Evolutionary conservation across 1,140 invertebrate species (phyloP).

Genomic region (Neodiprion virginianus): DNA sequence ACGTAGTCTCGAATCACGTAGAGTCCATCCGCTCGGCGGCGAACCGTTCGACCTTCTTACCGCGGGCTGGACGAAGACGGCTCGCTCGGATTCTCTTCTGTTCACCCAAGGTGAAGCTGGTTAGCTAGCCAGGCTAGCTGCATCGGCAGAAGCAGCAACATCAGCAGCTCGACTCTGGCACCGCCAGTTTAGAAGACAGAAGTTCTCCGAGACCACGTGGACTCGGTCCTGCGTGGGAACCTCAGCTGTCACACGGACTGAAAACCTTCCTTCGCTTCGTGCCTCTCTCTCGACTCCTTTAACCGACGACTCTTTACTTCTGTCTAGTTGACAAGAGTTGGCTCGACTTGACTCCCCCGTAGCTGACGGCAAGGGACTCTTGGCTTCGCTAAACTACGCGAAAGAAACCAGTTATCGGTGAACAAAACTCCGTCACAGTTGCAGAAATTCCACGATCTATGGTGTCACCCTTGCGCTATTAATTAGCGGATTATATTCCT

Average conservation of each 20-base stretch:
- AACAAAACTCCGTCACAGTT: neutral
- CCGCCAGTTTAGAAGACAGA: neutral
- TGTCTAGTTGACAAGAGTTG: constrained; percentile 5
- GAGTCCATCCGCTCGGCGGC: constrained; percentile 6
- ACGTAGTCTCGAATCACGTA: neutral
- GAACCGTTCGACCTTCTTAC: constrained; percentile 6
- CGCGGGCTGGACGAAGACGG: neutral
- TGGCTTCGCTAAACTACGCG: no score
- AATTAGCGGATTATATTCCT: constrained; percentile 3
- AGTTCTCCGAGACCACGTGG: neutral
- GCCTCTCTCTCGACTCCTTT: neutral
- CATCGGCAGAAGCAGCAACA: no score
- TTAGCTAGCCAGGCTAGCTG: no score
- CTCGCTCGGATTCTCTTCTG: no score
- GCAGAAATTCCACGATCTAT: neutral
- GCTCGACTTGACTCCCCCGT: neutral
- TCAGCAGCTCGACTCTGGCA: no score
- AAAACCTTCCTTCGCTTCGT: neutral
- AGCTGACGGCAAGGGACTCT: neutral
- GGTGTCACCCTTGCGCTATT: neutral
- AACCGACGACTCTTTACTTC: neutral
- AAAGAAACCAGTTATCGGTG: neutral
- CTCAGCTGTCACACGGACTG: constrained; percentile 4
- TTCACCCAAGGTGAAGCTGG: no score
- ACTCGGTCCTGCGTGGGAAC: constrained; percentile 3